Conservation (phyloP, 2,888 invertebrate genomes). For the Tiliacea citrago region DNA sequence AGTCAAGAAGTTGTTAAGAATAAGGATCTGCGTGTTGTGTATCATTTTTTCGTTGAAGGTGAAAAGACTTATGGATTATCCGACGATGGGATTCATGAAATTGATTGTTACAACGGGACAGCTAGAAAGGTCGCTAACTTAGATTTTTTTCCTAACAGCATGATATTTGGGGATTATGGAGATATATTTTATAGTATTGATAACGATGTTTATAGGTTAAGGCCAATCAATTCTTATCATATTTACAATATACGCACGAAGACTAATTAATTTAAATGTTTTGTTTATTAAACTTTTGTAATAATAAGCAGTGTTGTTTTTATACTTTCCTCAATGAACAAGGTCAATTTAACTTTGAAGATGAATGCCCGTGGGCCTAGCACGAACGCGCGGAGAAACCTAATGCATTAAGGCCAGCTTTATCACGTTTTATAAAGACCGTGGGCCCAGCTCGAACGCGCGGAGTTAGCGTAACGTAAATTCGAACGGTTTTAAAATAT, state of each 20-base stretch:
- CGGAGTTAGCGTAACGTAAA: not conserved
- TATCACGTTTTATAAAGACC: not conserved
- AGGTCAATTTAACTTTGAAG: not conserved
- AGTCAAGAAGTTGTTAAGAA: conserved; percentile 81
- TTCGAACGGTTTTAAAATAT: not conserved
- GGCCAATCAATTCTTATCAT: conserved; percentile 81
- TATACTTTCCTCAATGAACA: not conserved
- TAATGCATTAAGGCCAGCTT: not conserved
- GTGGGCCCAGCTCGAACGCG: not conserved
- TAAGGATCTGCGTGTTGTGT: conserved; percentile 76
- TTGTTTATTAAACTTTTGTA: conserved; percentile 34
- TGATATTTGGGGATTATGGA: conserved; percentile 85
- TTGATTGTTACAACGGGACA: conserved; percentile 83
- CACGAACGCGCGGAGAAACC: not conserved
- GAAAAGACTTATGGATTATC: conserved; percentile 79
- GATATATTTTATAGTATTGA: conserved; percentile 83
- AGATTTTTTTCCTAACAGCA: conserved; percentile 79
- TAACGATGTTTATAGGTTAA: conserved; percentile 80
- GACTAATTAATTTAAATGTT: conserved; percentile 48
- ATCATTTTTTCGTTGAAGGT: conserved; percentile 79
- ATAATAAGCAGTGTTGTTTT: conserved; percentile 20
- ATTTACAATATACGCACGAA: conserved; percentile 79
- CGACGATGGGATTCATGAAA: conserved; percentile 78
- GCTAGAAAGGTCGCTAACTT: conserved; percentile 77
- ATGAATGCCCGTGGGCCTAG: not conserved